Base-by-base conservation (phyloP, 2,113 vertebrate genomes). In the Willisornis vidua region DNA sequence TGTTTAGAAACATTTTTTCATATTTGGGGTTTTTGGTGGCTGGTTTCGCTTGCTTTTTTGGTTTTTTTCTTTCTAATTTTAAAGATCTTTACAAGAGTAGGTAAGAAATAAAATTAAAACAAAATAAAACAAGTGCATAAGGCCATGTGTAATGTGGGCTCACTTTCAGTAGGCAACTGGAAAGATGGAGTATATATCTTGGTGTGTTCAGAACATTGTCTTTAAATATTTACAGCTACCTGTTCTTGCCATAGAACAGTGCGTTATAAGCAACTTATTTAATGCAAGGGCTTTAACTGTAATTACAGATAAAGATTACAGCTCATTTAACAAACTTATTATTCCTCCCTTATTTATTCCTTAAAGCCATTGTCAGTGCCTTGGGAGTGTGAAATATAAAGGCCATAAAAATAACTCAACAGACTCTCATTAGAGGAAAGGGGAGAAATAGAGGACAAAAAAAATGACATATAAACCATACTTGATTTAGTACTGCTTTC, bases 351-450 rank as follows among this genome's bases (percentile, higher is more conserved):
- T 59, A 57, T 90, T 81, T 93, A 28, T 94, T 96, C 52, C 45
- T 89, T 93, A 67, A 78, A 90, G 49, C 31, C 39, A 29, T 74
- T 90, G 79, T 85, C 79, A 82, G 28, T 92, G 48, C 76, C 76
- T 90, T 84, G 85, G 65, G 77, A 93, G 13, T 75, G 92, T 89
- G 76, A 95, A 89, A 92, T 79, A 58, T 51, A 92, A 87, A 81
- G 54, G 46, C 45, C 23, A 65, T 96, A 93, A 96, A 96, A 87
- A 89, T 90, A 95, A 71, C 55, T 94, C 85, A 94, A 49, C 88
- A 75, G 65, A 41, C 29, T 91, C 28, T 93, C 33, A 90, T 96
- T 91, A 94, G 48, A 70, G 13, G 39, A 58, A 93, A 46, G 62
- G 83, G 52, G 88, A 93, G 59, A 93, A 84, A 88, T 48, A 77